Evolutionary conservation across 2,113 vertebrate species (phyloP), one percentile per base, ranked within the genome.

Genomic region (Larimichthys crocea): DNA sequence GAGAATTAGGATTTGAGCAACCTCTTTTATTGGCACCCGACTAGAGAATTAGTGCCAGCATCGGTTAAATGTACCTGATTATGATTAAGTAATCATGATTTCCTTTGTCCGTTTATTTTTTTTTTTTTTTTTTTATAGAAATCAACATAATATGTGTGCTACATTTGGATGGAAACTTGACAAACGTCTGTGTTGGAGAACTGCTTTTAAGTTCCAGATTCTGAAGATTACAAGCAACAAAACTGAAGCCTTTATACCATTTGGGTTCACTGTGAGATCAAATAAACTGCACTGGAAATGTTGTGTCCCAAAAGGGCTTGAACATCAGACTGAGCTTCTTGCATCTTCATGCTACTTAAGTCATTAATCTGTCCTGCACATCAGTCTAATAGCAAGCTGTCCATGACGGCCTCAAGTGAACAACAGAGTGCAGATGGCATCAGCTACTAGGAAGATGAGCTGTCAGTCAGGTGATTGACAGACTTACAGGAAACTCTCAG

Each of bases 401-500:
- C 57, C 17, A 0, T 44, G 42, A 55, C 35, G 26, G 40, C 70
- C 49, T 15, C 44, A 78, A 62, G 85, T 65, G 68, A 91, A 86
- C 78, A 87, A 50, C 68, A 75, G 74, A 44, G 60, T 74, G 40
- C 2, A 42, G 42, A 66, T 84, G 88, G 86, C 84, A 87, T 88
- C 80, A 65, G 72, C 70, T 76, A 40, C 50, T 24, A 52, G 77
- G 63, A 76, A 61, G 80, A 86, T 53, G 82, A 83, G 86, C 75
- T 88, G 84, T 84, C 91, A 90, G 49, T 55, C 72, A 46, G 67
- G 70, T 88, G 89, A 92, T 79, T 88, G 92, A 91, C 88, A 83
- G 78, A 74, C 65, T 73, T 29, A 42, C 20, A 42, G 59, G 68
- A 19, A 69, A 68, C 66, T 71, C 48, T 10, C 69, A 66, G 77